phyloP scores from a whole-genome alignment of 2,888 invertebrate genomes.

The Cephalotes varians region DNA sequence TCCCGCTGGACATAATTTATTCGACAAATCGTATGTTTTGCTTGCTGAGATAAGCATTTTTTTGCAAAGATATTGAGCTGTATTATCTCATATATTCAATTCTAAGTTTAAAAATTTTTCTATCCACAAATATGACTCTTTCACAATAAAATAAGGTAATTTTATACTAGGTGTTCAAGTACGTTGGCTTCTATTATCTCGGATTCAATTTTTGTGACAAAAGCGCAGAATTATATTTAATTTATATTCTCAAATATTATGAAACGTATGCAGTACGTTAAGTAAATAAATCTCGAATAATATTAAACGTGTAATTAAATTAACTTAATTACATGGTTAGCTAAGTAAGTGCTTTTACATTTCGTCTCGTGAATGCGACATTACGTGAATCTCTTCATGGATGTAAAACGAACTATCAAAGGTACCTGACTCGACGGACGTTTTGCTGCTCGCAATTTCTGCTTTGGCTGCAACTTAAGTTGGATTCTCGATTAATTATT shows the following conservation, averaged over 20 bases:
- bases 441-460: conserved; percentile 3
- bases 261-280: not conserved
- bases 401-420: conserved; percentile 29
- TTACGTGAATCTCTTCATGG: conserved; percentile 1
- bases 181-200: not conserved
- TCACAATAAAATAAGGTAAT: no score
- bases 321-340: not conserved
- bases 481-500: conserved; percentile 65
- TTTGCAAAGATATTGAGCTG: not conserved
- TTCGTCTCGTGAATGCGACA: not conserved
- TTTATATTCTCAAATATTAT: not conserved
- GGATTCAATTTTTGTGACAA: not conserved
- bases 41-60: not conserved
- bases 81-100: not conserved
- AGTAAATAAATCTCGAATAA: not conserved
- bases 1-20: not conserved
- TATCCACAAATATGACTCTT: not conserved
- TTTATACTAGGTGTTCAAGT: not conserved
- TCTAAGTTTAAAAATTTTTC: not conserved
- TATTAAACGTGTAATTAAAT: conserved; percentile 6
- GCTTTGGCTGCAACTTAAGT: conserved; percentile 37
- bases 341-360: not conserved
- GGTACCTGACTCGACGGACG: conserved; percentile 15
- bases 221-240: not conserved
- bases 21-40: not conserved